Evolutionary conservation across 2,797 vertebrate genomes (phyloP).

Genomic region (Clamator glandarius): DNA sequence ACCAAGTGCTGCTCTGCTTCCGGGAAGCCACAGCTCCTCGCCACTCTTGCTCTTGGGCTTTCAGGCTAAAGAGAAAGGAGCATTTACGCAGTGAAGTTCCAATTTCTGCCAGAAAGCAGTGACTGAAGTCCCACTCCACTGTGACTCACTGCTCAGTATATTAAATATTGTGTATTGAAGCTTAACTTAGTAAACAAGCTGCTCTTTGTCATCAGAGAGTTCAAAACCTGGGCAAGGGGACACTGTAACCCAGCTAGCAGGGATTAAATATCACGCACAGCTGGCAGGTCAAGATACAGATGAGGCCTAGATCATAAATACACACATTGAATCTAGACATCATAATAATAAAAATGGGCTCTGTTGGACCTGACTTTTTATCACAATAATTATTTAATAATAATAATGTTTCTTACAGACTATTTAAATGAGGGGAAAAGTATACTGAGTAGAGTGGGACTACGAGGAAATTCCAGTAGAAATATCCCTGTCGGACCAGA

Average conservation of each 20-base stretch:
- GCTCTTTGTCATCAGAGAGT: background rate
- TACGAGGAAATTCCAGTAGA: background rate
- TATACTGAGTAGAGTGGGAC: background rate
- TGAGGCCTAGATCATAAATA: background rate
- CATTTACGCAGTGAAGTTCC: background rate
- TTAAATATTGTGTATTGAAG: conserved; percentile 49
- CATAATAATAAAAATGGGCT: background rate
- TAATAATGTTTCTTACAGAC: background rate
- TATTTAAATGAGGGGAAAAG: background rate
- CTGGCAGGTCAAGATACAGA: background rate
- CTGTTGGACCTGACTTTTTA: background rate
- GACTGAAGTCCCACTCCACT: conserved; percentile 45
- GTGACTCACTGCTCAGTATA: conserved; percentile 33
- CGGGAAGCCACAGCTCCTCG: background rate
- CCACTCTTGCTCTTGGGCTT: background rate
- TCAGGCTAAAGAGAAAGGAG: background rate
- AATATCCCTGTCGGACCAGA: background rate
- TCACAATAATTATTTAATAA: background rate
- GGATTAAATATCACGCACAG: background rate
- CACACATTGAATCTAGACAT: background rate
- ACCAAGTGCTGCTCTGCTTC: background rate
- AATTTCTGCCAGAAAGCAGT: background rate
- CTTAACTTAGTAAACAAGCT: conserved; percentile 8
- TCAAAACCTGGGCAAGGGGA: background rate
- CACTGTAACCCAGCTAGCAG: background rate